Evolutionary conservation across 2,113 vertebrate genomes (phyloP), one percentile per base, ranked within the genome.

Genomic region (Pseudolaguvia tuberculata): DNA sequence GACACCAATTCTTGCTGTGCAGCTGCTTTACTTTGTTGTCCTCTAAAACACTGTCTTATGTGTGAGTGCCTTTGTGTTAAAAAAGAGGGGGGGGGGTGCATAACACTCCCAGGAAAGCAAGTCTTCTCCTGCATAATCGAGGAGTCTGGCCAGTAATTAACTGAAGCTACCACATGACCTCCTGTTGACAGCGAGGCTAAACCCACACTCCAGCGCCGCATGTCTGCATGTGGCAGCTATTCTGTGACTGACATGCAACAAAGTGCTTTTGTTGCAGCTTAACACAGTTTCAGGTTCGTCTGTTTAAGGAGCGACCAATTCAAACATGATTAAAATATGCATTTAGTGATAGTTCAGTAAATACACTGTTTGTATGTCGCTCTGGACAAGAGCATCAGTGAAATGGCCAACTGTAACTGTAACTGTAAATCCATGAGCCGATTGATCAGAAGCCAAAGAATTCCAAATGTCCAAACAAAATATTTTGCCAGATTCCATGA

Each of bases 1-100:
- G 51, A 23, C 74, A 71, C 75, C 56, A 67, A 50, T 47, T 73
- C 23, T 79, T 85, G 80, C 65, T 55, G 70, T 75, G 80, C 84
- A 85, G 82, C 80, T 85, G 84, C 79, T 79, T 65, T 73, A 56
- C 21, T 23, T 73, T 48, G 78, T 81, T 83, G 78, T 80, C 70
- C 72, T 39, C 31, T 63, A 25, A 73, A 73, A 73, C 63, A 48
- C 57, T 59, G 59, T 20, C 47, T 53, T 42, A 29, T 39, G 47
- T 58, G 70, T 10, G 42, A 18, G 42, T 47, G n/a, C 3, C 5
- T 67, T 2, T 42, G 52, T 73, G 77, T 59, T 25, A 25, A 35
- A 42, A 67, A n/a, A n/a, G n/a, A n/a, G n/a, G n/a, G n/a, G n/a
- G 27, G 51, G 67, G 67, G 67, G 53, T 55, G 70, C 50, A 50